Conservation (phyloP, 2,888 invertebrate genomes). For the Drosophila paranaensis region DNA sequence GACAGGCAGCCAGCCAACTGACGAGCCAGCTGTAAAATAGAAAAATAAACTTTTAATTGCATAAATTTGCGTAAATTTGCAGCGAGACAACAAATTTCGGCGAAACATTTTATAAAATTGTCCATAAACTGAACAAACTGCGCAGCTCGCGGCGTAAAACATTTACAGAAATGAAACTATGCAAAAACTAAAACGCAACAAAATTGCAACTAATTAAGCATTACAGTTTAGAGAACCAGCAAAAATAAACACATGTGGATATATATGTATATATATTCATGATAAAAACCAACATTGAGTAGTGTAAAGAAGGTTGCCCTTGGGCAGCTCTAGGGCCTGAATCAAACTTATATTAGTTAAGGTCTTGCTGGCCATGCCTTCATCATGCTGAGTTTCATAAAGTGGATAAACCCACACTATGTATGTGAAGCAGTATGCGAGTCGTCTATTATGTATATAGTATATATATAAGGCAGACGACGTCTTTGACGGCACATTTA, state of each 20-base stretch:
- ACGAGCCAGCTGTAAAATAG: background rate
- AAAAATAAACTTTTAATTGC: constrained; percentile 61
- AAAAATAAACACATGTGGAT: background rate
- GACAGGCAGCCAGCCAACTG: background rate
- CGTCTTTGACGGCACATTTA: constrained; percentile 70
- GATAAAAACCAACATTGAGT: constrained; percentile 7
- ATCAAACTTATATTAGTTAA: background rate
- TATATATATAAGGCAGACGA: constrained; percentile 33
- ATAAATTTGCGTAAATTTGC: constrained; percentile 61
- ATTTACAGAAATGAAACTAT: constrained; percentile 6
- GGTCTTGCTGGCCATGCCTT: too few relatives aligned
- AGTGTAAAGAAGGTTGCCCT: constrained; percentile 41
- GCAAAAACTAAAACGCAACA: constrained; percentile 21
- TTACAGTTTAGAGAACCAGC: constrained; percentile 25
- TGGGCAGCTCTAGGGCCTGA: constrained; percentile 31
- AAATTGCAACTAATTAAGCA: constrained; percentile 62
- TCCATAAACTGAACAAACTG: constrained; percentile 4
- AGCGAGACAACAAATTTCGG: constrained; percentile 25
- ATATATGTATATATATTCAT: constrained; percentile 12
- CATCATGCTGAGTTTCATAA: constrained; percentile 47
- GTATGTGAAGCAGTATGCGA: constrained; percentile 52
- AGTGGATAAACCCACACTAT: too few relatives aligned
- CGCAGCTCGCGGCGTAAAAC: background rate
- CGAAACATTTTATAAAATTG: constrained; percentile 23
- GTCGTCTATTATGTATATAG: constrained; percentile 46